These are phyloP conservation scores for Pristis pectinata DNA, from an alignment of 2,797 vertebrate genomes.

Conservation along the genomic window DNA sequence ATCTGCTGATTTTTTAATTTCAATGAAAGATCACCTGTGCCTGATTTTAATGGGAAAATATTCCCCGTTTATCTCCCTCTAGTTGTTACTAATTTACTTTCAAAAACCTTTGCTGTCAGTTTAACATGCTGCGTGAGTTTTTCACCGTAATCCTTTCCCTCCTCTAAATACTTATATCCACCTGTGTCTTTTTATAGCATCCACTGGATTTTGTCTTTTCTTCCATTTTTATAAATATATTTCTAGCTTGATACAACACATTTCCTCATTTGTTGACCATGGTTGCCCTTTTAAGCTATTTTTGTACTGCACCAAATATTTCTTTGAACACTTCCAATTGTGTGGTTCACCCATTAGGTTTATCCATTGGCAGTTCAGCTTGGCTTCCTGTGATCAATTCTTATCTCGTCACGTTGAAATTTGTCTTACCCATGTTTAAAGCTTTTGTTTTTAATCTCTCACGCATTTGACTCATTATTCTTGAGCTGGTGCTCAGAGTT, in stretches of 20 bases:
- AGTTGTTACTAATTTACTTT: background rate
- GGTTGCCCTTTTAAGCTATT: background rate
- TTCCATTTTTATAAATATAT: background rate
- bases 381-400: background rate
- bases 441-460: background rate
- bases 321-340: constrained; percentile 11
- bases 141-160: background rate
- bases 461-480: background rate
- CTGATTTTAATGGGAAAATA: background rate
- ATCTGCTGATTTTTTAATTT: background rate
- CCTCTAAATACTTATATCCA: background rate
- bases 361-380: background rate
- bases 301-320: background rate
- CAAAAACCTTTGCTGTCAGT: background rate
- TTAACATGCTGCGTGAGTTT: background rate
- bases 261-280: background rate
- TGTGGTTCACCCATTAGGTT: background rate
- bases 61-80: background rate
- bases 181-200: background rate
- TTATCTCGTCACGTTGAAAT: background rate
- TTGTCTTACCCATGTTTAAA: background rate
- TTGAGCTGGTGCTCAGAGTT: no score
- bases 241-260: background rate
- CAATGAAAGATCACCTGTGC: background rate
- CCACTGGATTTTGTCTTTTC: background rate